Evolutionary conservation across 2,797 vertebrate species (phyloP), one percentile per base, ranked within the genome.

Genomic region (Periophthalmus magnuspinnatus): DNA sequence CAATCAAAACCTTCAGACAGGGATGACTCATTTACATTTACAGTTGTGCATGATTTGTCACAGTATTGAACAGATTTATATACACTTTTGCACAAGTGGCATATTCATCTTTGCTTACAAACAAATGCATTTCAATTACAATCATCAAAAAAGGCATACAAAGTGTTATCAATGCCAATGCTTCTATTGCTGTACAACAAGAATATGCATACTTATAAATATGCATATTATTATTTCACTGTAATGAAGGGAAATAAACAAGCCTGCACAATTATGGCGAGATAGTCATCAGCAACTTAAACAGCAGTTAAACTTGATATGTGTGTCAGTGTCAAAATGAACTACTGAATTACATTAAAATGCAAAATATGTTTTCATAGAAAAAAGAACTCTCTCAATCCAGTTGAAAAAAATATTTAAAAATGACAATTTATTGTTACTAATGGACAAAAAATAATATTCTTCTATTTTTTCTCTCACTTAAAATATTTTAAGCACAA

Each of bases 111-210:
- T 64, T 28, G 21, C 5, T 32, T 47, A 64, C 61, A 70, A 56
- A 63, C 5, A 70, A 57, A 67, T 24, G n/a, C 34, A 67, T 57
- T 38, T 57, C 34, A 64, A 75, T 70, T 76, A 8, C 5, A 33
- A 50, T 56, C 7, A 71, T 69, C 56, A 70, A n/a, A 45, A 72
- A 73, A 5, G 63, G 4, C 38, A 76, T 81, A 79, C 38, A 73
- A 24, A 52, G 58, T 63, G 62, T 63, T 64, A 50, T 67, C 14
- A 21, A 76, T 34, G 56, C 72, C 48, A 69, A 69, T 61, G 41
- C 4, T 72, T 85, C 61, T 70, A 67, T 70, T 79, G 65, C 76
- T 82, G 77, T 77, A 84, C 75, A 83, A 55, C 59, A 68, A 75
- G 55, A 65, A 41, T 38, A 6, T 52, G 61, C 65, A 65, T 48